phyloP scores from a whole-genome alignment of 92 coral and sea anemone species.

The Montipora capitata region DNA sequence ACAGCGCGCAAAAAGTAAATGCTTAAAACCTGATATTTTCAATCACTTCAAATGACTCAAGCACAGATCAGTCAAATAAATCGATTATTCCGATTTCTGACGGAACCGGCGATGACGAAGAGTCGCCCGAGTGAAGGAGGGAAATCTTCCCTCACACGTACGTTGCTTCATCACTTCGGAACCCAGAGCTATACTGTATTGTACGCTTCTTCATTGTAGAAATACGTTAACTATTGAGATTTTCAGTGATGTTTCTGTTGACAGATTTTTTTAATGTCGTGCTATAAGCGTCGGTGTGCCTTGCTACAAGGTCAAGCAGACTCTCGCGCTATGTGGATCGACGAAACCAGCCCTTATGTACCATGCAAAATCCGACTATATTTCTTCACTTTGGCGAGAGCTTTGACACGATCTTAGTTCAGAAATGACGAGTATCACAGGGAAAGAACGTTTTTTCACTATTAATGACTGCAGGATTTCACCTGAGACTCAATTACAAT shows the following conservation, averaged over 20 bases:
- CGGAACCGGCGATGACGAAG: no score
- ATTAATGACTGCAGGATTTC: no score
- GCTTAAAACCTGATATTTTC: no score
- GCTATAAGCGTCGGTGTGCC: constrained; percentile 28
- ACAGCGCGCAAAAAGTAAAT: no score
- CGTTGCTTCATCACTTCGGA: no score
- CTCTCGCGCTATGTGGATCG: constrained; percentile 46
- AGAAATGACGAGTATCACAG: not conserved
- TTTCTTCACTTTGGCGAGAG: no score
- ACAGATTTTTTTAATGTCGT: constrained; percentile 51
- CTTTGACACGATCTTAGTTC: not conserved
- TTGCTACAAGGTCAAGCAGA: constrained; percentile 32
- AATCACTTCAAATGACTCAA: no score
- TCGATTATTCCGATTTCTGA: no score
- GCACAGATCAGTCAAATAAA: no score
- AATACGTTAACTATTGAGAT: constrained; percentile 26
- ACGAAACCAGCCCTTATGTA: not conserved
- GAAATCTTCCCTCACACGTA: no score
- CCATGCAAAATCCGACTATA: not conserved
- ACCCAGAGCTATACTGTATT: not conserved
- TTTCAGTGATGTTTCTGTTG: constrained; percentile 44
- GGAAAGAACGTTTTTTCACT: not conserved
- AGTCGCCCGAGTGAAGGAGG: no score
- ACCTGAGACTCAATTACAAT: no score
- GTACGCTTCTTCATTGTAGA: constrained; percentile 12